Conservation (phyloP, 64 coral and sea anemone genomes). For the Anthopleura sola region DNA sequence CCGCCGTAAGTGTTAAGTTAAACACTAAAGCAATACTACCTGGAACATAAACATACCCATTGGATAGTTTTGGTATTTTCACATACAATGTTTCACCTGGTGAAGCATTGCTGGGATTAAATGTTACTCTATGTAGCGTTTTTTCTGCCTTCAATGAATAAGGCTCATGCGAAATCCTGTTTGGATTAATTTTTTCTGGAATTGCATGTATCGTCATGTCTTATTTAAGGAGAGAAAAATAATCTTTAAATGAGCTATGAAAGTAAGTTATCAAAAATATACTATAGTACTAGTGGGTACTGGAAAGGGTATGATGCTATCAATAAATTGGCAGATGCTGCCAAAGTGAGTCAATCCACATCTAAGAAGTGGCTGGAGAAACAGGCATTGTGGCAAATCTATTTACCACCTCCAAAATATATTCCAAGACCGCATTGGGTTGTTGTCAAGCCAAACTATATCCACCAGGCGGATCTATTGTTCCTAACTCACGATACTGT, state of each 20-base stretch:
- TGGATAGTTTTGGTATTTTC: too few species aligned
- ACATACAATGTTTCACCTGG: slow-evolving; percentile 38
- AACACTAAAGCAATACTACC: too few species aligned
- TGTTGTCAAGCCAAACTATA: slow-evolving; percentile 40
- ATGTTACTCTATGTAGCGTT: too few species aligned
- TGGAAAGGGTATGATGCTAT: slow-evolving; percentile 49
- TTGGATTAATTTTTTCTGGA: slow-evolving; percentile 25
- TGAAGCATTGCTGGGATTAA: slow-evolving; percentile 21
- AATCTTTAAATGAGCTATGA: slow-evolving; percentile 16
- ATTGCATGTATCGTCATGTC: slow-evolving; percentile 39
- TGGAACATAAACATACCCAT: too few species aligned
- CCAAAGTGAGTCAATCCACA: slow-evolving; percentile 9
- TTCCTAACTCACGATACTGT: slow-evolving; percentile 55
- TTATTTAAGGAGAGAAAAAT: neutral
- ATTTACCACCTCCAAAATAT: slow-evolving; percentile 45
- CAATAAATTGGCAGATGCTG: slow-evolving; percentile 48
- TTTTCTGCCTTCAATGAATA: slow-evolving; percentile 44
- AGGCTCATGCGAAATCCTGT: slow-evolving; percentile 30
- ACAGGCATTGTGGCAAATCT: too few species aligned
- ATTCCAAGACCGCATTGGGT: slow-evolving; percentile 43
- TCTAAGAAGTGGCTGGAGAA: slow-evolving; percentile 43
- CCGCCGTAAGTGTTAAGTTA: too few species aligned
- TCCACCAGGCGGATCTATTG: slow-evolving; percentile 58
- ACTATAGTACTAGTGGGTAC: slow-evolving; percentile 42
- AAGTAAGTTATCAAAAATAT: slow-evolving; percentile 55